Evolutionary conservation across 2,797 vertebrate genomes (phyloP).

Genomic region (Chaenodraco wilsoni): DNA sequence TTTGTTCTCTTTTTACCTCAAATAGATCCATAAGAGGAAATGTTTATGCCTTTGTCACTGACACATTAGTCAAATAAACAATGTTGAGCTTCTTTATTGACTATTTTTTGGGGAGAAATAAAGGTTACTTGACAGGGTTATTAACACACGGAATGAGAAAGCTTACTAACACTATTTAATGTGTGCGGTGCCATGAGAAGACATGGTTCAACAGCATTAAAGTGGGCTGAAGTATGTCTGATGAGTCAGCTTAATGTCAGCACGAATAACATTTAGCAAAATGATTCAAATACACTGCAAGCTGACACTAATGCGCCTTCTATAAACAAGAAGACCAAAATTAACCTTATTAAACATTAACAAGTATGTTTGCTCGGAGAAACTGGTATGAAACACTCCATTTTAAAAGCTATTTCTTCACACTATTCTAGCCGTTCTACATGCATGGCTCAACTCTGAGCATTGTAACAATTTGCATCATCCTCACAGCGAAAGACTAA

Average conservation of each 20-base stretch:
- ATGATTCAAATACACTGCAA: slow-evolving; percentile 36
- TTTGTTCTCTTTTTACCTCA: background rate
- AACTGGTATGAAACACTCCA: background rate
- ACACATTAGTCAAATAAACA: background rate
- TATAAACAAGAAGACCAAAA: slow-evolving; percentile 11
- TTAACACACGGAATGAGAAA: slow-evolving; percentile 2
- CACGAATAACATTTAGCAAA: slow-evolving; percentile 17
- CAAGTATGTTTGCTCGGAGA: background rate
- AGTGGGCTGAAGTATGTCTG: slow-evolving; percentile 11
- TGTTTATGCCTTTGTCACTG: background rate
- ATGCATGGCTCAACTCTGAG: background rate
- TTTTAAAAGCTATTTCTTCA: background rate
- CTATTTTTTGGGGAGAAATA: background rate
- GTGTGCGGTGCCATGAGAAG: background rate
- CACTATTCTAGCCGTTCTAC: background rate
- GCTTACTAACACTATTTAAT: slow-evolving; percentile 5
- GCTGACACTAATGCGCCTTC: slow-evolving; percentile 1
- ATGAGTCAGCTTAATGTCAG: slow-evolving; percentile 39
- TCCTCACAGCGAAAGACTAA: background rate
- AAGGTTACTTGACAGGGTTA: background rate
- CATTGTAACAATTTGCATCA: background rate
- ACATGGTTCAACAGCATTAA: slow-evolving; percentile 10
- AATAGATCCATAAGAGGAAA: background rate
- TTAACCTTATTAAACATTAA: slow-evolving; percentile 4
- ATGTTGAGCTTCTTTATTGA: background rate